Evolutionary conservation across 2,113 vertebrate genomes (phyloP).

Genomic region (Pogonocichla stellata): DNA sequence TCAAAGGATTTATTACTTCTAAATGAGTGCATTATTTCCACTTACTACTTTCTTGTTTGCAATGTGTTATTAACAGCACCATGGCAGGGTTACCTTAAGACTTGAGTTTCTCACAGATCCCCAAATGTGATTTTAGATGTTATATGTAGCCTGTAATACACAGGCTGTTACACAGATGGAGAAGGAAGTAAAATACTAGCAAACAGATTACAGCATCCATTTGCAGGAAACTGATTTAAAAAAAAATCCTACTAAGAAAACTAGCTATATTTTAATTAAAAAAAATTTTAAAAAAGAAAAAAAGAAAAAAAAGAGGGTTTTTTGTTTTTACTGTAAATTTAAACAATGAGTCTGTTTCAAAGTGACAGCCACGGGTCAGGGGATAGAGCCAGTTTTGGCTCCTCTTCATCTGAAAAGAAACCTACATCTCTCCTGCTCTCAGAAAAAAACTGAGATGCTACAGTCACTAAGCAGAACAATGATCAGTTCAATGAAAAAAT

Average conservation of each 20-base stretch:
- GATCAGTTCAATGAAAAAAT: slow-evolving; percentile 30
- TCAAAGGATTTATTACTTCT: slow-evolving; percentile 83
- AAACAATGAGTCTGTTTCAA: not conserved
- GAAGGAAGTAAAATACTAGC: slow-evolving; percentile 10
- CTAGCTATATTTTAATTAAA: not conserved
- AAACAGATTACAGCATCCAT: not conserved
- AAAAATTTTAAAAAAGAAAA: not conserved
- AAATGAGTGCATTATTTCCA: slow-evolving; percentile 80
- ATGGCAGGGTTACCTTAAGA: slow-evolving; percentile 71
- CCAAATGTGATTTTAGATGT: slow-evolving; percentile 44
- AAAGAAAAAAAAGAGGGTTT: not conserved
- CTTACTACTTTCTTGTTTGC: slow-evolving; percentile 79
- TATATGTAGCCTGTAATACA: slow-evolving; percentile 7
- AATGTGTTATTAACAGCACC: slow-evolving; percentile 79
- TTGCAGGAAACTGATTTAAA: not conserved
- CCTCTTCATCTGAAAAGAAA: slow-evolving; percentile 5
- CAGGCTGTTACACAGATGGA: slow-evolving; percentile 48
- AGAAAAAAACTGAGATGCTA: not conserved
- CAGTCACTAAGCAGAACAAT: slow-evolving; percentile 32
- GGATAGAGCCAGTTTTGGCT: not conserved
- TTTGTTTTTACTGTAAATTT: not conserved
- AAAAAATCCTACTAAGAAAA: not conserved
- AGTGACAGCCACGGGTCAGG: not conserved
- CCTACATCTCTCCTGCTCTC: not conserved
- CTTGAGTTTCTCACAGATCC: slow-evolving; percentile 59